phyloP scores from a whole-genome alignment of 2,113 vertebrate species.

The Leptodactylus fuscus region DNA sequence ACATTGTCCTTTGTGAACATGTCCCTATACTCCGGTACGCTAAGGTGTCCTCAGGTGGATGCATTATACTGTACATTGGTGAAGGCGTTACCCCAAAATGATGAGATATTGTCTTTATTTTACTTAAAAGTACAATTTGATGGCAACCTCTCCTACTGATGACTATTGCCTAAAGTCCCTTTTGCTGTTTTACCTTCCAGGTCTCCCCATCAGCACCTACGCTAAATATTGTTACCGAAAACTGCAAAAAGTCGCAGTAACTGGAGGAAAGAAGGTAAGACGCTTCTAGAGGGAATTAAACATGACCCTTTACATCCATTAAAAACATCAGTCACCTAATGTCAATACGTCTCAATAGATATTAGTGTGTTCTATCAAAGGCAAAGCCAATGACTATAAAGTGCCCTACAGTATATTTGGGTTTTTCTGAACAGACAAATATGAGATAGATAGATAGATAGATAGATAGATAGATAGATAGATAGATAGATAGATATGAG shows the following conservation, averaged over 20 bases:
- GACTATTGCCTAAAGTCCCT: no score
- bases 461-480: no score
- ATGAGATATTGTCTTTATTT: background rate
- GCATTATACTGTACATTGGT: background rate
- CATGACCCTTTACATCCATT: no score
- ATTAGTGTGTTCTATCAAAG: no score
- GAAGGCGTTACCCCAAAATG: background rate
- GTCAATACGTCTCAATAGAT: no score
- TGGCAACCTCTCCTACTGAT: background rate
- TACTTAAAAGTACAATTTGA: background rate
- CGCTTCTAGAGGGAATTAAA: no score
- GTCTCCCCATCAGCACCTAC: constrained; percentile 86
- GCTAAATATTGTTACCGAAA: constrained; percentile 89
- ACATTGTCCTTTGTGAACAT: background rate
- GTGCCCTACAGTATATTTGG: no score
- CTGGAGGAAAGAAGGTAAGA: constrained; percentile 88
- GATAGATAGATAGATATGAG: no score
- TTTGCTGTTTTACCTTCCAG: constrained; percentile 67
- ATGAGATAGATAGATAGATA: no score
- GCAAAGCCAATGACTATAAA: no score
- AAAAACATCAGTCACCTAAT: background rate
- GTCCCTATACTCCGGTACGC: background rate
- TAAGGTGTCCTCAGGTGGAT: background rate
- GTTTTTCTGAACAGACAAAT: no score
- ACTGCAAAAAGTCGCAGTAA: constrained; percentile 86